Percentiles rank a stretch among this genome's conserved stretches.
phyloP scores from a whole-genome alignment of 2,888 invertebrate genomes.

The Iphiclides podalirius region DNA sequence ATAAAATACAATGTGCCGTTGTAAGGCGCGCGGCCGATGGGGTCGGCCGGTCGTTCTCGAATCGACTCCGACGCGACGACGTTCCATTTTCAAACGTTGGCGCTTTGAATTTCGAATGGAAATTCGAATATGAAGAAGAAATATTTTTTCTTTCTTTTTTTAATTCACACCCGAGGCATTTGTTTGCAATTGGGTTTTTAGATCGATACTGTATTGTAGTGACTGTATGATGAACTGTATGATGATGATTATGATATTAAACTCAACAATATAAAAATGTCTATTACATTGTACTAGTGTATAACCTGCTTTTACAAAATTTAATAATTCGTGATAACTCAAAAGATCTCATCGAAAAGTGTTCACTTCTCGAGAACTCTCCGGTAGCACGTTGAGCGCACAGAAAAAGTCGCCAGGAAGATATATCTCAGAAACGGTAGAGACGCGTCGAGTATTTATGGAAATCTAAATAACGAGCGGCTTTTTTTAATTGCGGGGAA shows the following conservation, averaged over 20 bases:
- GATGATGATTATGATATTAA: no score
- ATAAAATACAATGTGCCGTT: constrained; percentile 53
- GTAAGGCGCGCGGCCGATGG: constrained; percentile 37
- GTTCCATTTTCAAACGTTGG: background rate
- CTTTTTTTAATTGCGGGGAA: constrained; percentile 73
- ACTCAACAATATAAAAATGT: no score
- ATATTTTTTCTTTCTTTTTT: no score
- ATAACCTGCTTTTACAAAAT: no score
- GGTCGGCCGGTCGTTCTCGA: constrained; percentile 9
- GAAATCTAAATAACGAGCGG: constrained; percentile 72
- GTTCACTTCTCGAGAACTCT: no score
- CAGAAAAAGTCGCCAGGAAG: constrained; percentile 64
- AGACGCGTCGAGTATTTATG: constrained; percentile 69
- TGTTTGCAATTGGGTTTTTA: no score
- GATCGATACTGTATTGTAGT: no score
- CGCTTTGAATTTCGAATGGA: background rate
- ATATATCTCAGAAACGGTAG: constrained; percentile 68
- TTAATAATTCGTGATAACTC: no score
- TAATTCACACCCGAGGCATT: no score
- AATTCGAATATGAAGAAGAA: background rate
- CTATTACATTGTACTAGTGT: no score
- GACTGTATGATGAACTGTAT: no score
- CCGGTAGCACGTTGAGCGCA: constrained; percentile 21
- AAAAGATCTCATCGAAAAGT: no score
- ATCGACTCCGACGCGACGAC: constrained; percentile 6